Evolutionary conservation across 2,797 vertebrate genomes (phyloP).

Genomic region (Scleropages formosus): DNA sequence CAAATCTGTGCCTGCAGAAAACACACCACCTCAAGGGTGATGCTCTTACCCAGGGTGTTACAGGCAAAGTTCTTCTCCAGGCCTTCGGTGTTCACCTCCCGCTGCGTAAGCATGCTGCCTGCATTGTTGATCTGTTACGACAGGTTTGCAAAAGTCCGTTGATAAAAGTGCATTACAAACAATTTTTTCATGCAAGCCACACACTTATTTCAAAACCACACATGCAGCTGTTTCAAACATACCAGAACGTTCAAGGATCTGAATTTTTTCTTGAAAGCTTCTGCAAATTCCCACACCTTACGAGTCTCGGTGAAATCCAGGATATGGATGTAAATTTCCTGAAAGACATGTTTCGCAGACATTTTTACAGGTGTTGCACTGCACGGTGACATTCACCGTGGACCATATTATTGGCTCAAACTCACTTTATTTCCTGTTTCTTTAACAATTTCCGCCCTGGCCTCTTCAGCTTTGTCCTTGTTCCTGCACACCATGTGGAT

Average conservation of each 20-base stretch:
- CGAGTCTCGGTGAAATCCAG: conserved; percentile 73
- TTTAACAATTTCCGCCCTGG: conserved; percentile 71
- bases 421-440: conserved; percentile 76
- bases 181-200: not conserved
- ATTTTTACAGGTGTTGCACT: no score
- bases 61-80: conserved; percentile 73
- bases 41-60: conserved; percentile 70
- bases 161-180: not conserved
- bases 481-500: conserved; percentile 79
- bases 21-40: not conserved
- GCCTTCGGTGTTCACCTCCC: conserved; percentile 70
- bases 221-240: not conserved
- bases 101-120: conserved; percentile 69
- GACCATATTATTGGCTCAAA: not conserved
- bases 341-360: conserved; percentile 19
- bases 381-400: no score
- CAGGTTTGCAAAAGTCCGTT: not conserved
- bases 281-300: conserved; percentile 78
- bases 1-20: no score
- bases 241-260: conserved; percentile 76
- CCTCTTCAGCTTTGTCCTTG: conserved; percentile 76
- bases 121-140: conserved; percentile 71
- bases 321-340: conserved; percentile 75
- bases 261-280: conserved; percentile 72
- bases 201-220: not conserved